Base-by-base conservation (phyloP, 2,888 invertebrate genomes). In the Melinopterus prodromus region DNA sequence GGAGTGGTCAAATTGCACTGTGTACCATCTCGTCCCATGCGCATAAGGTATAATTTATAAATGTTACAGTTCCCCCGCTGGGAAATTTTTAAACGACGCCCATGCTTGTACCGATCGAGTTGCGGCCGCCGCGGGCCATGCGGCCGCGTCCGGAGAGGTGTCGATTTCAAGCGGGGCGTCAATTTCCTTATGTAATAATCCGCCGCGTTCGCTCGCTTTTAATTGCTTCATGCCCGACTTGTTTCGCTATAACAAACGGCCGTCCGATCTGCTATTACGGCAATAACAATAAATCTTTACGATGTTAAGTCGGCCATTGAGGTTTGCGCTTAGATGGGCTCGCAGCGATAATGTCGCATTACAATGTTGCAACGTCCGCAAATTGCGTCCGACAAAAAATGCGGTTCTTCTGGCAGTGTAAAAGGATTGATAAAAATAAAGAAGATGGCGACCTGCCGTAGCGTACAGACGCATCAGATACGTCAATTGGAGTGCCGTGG, bases 331-430 rank as follows among this genome's bases (percentile, higher is more conserved):
- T 53, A 53, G 53, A 53, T 53, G 53, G 53, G 53, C 53, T 53
- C 53, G 53, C 53, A 53, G 71, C 71, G 71, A 71, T 71, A 71
- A 71, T 71, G 71, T 71, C 71, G 71, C 71, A 35, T 71, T 71
- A 71, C 71, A 71, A 71, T 71, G 71, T 71, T 71, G 71, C 71
- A 53, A 53, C 53, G 53, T 53, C 53, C 53, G 12, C 53, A 53
- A 53, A 53, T 53, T 53, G 53, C 12, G 12, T 53, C 53, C 53
- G 53, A 53, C 53, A 53, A 53, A 53, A 53, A 53, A 53, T 53
- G 53, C 53, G 53, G 53, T 53, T 53, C 12, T 53, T 53, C 53
- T 53, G 7, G 1, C 53, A 6, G 53, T 53, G 5, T 26, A 26
- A 53, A 53, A 53, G 9, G 53, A 53, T 53, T 53, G 53, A 7